These are phyloP conservation scores for Chrysopa pallens DNA, from an alignment of 1,140 invertebrate species.

Conservation along the genomic window DNA sequence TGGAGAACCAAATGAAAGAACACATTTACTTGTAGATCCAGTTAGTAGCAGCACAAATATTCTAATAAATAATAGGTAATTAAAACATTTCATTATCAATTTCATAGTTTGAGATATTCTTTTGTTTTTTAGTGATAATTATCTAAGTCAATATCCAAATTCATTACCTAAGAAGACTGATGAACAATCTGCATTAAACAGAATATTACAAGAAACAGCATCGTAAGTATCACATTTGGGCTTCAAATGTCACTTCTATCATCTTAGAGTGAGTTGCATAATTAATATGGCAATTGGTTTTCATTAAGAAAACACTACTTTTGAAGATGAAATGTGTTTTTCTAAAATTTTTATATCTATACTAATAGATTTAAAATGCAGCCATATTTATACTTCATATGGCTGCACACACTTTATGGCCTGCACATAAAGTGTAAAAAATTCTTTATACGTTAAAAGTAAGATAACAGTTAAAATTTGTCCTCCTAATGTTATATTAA, in stretches of 20 bases:
- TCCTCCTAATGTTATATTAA: no score
- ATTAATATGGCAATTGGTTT: no score
- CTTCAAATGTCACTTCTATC: not conserved
- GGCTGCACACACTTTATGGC: no score
- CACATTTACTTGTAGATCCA: slow-evolving; percentile 45
- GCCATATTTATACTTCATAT: no score
- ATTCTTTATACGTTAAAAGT: no score
- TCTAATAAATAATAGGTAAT: slow-evolving; percentile 34
- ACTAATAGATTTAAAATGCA: no score
- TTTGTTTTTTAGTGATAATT: slow-evolving; percentile 35
- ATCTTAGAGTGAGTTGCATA: not conserved
- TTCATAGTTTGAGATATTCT: slow-evolving; percentile 2
- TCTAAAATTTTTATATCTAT: no score
- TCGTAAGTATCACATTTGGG: slow-evolving; percentile 39
- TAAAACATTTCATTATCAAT: slow-evolving; percentile 4
- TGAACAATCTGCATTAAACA: slow-evolving; percentile 72
- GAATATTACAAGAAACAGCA: slow-evolving; percentile 73
- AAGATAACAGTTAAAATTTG: no score
- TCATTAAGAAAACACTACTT: no score
- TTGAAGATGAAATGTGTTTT: no score
- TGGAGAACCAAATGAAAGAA: slow-evolving; percentile 44
- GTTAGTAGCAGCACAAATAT: slow-evolving; percentile 44
- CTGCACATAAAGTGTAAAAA: no score
- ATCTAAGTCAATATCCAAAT: slow-evolving; percentile 36
- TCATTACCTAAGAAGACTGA: slow-evolving; percentile 61